Evolutionary conservation across 2,888 invertebrate species (phyloP).

Genomic region (Acleris holmiana): DNA sequence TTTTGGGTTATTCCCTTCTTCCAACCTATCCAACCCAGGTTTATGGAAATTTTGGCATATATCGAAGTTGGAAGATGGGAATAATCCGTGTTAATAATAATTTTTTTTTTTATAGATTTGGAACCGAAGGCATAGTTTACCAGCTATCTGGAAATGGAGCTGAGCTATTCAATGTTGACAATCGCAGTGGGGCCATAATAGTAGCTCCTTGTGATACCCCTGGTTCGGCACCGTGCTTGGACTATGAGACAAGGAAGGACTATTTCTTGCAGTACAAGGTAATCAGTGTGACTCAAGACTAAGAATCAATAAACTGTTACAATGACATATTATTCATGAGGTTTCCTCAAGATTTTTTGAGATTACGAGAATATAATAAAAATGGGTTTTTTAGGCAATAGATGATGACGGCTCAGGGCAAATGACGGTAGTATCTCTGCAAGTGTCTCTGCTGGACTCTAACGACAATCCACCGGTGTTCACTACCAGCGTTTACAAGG

Average conservation of each 20-base stretch:
- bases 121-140: conserved; percentile 93
- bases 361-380: neutral
- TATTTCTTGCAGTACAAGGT: conserved; percentile 94
- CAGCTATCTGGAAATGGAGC: conserved; percentile 92
- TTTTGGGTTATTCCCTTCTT: too few relatives aligned
- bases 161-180: conserved; percentile 91
- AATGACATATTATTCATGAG: neutral
- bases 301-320: too few relatives aligned
- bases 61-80: too few relatives aligned
- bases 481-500: conserved; percentile 89
- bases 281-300: conserved; percentile 16
- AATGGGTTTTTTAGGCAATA: conserved; percentile 85
- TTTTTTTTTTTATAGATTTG: conserved; percentile 78
- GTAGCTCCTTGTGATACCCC: conserved; percentile 90
- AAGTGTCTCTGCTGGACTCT: conserved; percentile 91
- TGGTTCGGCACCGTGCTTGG: conserved; percentile 89
- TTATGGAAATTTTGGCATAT: too few relatives aligned
- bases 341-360: neutral
- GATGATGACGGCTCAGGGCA: conserved; percentile 93
- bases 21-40: too few relatives aligned
- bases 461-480: conserved; percentile 96
- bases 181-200: conserved; percentile 91
- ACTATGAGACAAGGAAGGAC: conserved; percentile 91
- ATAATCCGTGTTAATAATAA: too few relatives aligned
- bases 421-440: conserved; percentile 90